Percentiles rank a stretch among this genome's conserved stretches.
Evolutionary conservation across 2,888 invertebrate genomes (phyloP).

Genomic region (Glyphotaelius pellucidus): DNA sequence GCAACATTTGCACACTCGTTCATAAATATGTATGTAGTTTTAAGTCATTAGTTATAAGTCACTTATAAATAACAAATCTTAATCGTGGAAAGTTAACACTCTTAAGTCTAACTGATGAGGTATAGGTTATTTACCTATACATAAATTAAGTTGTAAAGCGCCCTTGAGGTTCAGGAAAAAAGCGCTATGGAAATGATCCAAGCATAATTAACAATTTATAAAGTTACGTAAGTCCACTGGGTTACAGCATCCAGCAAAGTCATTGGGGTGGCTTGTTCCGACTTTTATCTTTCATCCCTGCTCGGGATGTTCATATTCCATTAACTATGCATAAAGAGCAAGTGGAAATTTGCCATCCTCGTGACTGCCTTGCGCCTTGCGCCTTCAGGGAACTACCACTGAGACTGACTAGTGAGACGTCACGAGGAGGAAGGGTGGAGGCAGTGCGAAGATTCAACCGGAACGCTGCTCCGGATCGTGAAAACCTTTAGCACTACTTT

Average conservation of each 20-base stretch:
- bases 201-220: no score
- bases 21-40: no score
- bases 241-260: conserved; percentile 20
- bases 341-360: conserved; percentile 57
- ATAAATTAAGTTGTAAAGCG: no score
- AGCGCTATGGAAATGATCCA: no score
- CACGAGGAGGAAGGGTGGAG: conserved; percentile 7
- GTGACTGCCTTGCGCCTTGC: conserved; percentile 16
- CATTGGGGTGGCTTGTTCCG: conserved; percentile 49
- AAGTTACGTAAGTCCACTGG: conserved; percentile 13
- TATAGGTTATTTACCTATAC: no score
- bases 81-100: no score
- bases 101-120: no score
- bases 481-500: neutral
- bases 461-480: neutral
- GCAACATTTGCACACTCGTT: no score
- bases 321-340: conserved; percentile 63
- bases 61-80: no score
- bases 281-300: conserved; percentile 63
- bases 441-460: neutral
- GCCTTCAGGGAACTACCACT: neutral
- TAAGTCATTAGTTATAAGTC: no score
- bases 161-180: no score
- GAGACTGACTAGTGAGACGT: conserved; percentile 19
- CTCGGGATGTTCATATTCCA: conserved; percentile 57